A percentile compares a stretch with the other conserved stretches of the same genome.
These are phyloP conservation scores for Tichodroma muraria DNA, from an alignment of 2,113 vertebrate species.

Conservation along the genomic window DNA sequence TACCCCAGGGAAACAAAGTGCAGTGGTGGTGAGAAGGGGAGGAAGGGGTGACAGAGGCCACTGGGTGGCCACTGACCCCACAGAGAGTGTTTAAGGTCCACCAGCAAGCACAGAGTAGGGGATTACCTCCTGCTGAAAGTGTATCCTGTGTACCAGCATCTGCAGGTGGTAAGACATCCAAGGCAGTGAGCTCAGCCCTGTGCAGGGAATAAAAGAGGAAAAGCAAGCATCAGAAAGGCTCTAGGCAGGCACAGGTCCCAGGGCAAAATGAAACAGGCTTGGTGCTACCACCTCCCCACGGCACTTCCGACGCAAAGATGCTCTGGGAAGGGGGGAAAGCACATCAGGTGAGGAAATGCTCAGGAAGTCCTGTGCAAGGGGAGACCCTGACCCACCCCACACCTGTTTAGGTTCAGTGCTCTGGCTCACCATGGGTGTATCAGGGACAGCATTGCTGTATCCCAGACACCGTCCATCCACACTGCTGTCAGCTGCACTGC, in stretches of 20 bases:
- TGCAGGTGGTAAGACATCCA: accelerated
- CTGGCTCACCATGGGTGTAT: neutral
- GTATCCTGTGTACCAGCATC: neutral
- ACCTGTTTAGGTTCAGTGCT: accelerated
- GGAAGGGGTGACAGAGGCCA: neutral
- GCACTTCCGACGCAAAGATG: neutral
- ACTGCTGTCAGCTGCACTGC: neutral
- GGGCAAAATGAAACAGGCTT: neutral
- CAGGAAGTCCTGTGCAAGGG: neutral
- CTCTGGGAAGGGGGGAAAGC: neutral
- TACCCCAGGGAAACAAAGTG: neutral
- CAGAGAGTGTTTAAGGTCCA: neutral
- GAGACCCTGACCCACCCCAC: neutral
- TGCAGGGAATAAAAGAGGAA: neutral
- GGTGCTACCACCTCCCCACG: neutral
- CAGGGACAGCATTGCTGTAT: accelerated
- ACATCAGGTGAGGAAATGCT: neutral
- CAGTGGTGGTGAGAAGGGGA: neutral
- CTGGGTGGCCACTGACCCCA: neutral
- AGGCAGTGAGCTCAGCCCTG: neutral
- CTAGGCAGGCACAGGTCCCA: neutral
- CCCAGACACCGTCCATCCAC: neutral
- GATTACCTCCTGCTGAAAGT: accelerated
- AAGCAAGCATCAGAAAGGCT: neutral
- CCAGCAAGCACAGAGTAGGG: neutral